Evolutionary conservation across 1,140 invertebrate genomes (phyloP).

Genomic region (Drosophila sturtevanti): DNA sequence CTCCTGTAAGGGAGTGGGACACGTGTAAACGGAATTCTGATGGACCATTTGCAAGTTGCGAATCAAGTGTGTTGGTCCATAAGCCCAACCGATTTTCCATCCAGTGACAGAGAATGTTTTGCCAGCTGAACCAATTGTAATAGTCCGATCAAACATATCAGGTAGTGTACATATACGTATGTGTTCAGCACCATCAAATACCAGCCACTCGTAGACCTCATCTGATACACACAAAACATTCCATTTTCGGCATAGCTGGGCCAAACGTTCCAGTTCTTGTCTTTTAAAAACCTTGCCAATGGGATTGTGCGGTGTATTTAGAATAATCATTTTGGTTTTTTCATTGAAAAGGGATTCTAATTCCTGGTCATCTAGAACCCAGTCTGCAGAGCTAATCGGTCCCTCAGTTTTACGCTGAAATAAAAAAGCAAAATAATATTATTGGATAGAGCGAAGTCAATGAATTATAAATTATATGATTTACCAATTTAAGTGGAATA

Average conservation of each 20-base stretch:
- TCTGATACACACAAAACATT: conserved; percentile 96
- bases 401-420: conserved; percentile 62
- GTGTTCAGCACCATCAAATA: conserved; percentile 93
- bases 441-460: neutral
- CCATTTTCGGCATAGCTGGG: conserved; percentile 94
- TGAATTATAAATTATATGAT: neutral
- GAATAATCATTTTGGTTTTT: conserved; percentile 97
- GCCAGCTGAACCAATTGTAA: conserved; percentile 98
- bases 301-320: conserved; percentile 99
- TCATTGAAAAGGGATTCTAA: conserved; percentile 91
- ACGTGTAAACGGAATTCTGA: conserved; percentile 97
- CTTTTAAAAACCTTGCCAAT: conserved; percentile 94
- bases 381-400: conserved; percentile 90
- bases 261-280: conserved; percentile 91
- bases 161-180: conserved; percentile 96
- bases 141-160: conserved; percentile 98
- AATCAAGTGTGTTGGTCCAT: conserved; percentile 92
- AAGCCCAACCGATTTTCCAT: conserved; percentile 99
- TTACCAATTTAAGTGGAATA: conserved; percentile 92
- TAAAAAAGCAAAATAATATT: neutral
- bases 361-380: conserved; percentile 93
- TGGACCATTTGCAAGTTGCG: conserved; percentile 93
- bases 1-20: conserved; percentile 94
- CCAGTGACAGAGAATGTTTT: conserved; percentile 99
- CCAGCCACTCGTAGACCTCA: conserved; percentile 99